Conservation (phyloP, 1,140 invertebrate species). For the Zophobas atratus region DNA sequence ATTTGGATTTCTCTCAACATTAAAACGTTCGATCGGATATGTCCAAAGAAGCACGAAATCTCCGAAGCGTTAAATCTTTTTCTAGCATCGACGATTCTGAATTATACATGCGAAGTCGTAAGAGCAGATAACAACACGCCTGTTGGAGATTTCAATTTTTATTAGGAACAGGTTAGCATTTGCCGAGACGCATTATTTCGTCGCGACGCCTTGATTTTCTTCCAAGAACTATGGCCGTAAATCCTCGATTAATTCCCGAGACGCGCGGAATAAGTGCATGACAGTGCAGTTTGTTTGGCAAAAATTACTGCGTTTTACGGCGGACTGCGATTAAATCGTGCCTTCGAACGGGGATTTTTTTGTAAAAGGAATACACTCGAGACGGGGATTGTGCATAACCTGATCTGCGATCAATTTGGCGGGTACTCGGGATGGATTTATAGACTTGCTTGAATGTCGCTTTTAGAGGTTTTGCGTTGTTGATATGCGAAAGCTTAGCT, state of each 20-base stretch:
- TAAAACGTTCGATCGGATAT: slow-evolving; percentile 32
- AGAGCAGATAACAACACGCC: slow-evolving; percentile 42
- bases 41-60: slow-evolving; percentile 24
- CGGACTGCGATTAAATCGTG: background rate
- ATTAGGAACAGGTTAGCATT: slow-evolving; percentile 7
- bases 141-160: slow-evolving; percentile 48
- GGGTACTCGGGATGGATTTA: background rate
- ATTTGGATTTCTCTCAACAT: slow-evolving; percentile 44
- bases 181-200: slow-evolving; percentile 3
- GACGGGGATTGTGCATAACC: background rate
- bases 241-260: slow-evolving; percentile 10
- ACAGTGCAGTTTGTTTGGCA: background rate
- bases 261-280: background rate
- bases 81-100: slow-evolving; percentile 36
- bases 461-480: too few relatives aligned
- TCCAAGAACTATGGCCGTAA: background rate
- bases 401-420: background rate
- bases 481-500: too few relatives aligned
- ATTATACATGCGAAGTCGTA: slow-evolving; percentile 44
- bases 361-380: background rate
- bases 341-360: background rate
- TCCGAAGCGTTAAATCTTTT: slow-evolving; percentile 46
- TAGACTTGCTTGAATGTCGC: background rate
- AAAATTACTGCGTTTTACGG: slow-evolving; percentile 6
- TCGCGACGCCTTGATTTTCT: background rate